Base-by-base conservation (phyloP, 2,113 vertebrate species). In the Ochotona princeps region DNA sequence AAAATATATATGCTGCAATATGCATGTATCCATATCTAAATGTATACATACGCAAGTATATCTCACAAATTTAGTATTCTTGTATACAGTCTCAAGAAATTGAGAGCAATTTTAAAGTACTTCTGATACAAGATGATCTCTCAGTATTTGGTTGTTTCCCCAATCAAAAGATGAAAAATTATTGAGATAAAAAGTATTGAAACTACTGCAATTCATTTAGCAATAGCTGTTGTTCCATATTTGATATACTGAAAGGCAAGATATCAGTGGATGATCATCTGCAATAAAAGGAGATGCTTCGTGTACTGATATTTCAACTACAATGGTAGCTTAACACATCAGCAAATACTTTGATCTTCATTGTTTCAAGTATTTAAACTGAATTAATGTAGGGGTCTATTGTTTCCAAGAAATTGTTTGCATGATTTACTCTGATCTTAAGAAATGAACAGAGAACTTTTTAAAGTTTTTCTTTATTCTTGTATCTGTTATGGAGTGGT, bases 311-410 rank as follows among this genome's bases (percentile, higher is more conserved):
- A 57, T 87, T 87, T 90, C 70, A 57, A 78, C 67, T 51, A 20
- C 84, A 81, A 44, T 57, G 23, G 14, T 49, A 51, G 57, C 5
- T 86, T 74, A 90, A 74, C 32, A 3, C 13, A 70, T 85, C 44
- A 60, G 20, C 17, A 79, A 32, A 23, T 70, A 49, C 20, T 89
- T 91, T 81, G 72, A 83, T 66, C 61, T 54, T 70, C 32, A 91
- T 61, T 84, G n/a, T 89, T 94, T 84, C 67, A 74, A 61, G 21
- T 78, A 66, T 91, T 95, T 87, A 87, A 72, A 91, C 89, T 80
- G 30, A 94, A 38, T n/a, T 83, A 66, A 12, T 67, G 28, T 14
- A 18, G 4, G 0, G 13, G 91, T 51, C 82, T 90, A 74, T 91
- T 92, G 90, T 85, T 81, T n/a, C 32, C 74, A 18, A 61, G 61